Conservation (phyloP, 2,888 invertebrate species). For the Reticulitermes lucifugus region DNA sequence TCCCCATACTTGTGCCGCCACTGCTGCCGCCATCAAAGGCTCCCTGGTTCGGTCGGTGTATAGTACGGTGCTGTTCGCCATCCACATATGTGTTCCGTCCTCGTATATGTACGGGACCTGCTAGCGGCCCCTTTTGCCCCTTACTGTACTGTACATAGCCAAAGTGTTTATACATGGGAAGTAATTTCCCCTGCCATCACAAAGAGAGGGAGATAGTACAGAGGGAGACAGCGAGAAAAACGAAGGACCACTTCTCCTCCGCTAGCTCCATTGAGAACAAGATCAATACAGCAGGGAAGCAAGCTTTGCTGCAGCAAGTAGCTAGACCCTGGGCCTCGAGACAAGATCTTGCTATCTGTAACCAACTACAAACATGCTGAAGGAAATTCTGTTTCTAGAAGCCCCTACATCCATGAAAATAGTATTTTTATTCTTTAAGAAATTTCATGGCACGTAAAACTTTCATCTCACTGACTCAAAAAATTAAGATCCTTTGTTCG, state of each 20-base stretch:
- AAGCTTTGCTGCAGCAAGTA: constrained; percentile 27
- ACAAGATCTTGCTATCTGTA: constrained; percentile 22
- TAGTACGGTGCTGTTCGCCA: constrained; percentile 6
- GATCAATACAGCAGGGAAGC: constrained; percentile 53
- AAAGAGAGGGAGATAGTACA: constrained; percentile 39
- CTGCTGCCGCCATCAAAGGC: constrained; percentile 50
- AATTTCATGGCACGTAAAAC: neutral
- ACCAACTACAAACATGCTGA: neutral
- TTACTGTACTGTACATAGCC: constrained; percentile 50
- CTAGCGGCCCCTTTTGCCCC: constrained; percentile 9
- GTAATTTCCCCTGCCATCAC: constrained; percentile 53
- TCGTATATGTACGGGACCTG: constrained; percentile 15
- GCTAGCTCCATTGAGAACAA: constrained; percentile 51
- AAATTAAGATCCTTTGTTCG: neutral
- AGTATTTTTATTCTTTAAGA: neutral
- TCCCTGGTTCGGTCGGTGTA: constrained; percentile 23
- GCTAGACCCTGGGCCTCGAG: constrained; percentile 27
- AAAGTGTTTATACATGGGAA: constrained; percentile 55
- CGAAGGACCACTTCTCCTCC: constrained; percentile 52
- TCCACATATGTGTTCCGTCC: neutral
- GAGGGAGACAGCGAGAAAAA: constrained; percentile 37
- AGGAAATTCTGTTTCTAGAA: neutral
- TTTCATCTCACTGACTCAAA: neutral
- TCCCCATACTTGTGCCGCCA: constrained; percentile 28
- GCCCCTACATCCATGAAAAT: neutral